phyloP scores from a whole-genome alignment of 2,888 invertebrate species.

The Dendrolimus pini region DNA sequence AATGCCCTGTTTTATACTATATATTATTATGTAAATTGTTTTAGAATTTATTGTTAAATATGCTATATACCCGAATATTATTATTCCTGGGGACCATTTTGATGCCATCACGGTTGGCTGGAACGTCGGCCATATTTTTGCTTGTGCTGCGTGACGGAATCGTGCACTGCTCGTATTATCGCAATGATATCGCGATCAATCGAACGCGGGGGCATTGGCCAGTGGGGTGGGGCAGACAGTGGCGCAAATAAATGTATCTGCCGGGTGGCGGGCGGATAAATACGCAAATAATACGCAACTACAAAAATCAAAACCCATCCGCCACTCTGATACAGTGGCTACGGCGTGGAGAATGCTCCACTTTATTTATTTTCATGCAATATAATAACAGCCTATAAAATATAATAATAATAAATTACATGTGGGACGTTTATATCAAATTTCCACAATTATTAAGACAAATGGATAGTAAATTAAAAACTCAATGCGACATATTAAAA shows the following conservation, averaged over 20 bases:
- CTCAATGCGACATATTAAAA: too few relatives aligned
- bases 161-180: conserved; percentile 66
- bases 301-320: conserved; percentile 77
- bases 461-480: too few relatives aligned
- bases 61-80: too few relatives aligned
- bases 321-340: conserved; percentile 54
- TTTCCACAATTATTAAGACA: too few relatives aligned
- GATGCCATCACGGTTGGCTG: conserved; percentile 19
- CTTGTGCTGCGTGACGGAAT: conserved; percentile 49
- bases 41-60: too few relatives aligned
- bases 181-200: conserved; percentile 77
- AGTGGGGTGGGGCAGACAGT: conserved; percentile 37
- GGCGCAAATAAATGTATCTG: conserved; percentile 73
- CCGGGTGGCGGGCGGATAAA: conserved; percentile 73
- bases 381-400: too few relatives aligned
- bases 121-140: conserved; percentile 51
- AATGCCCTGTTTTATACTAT: too few relatives aligned
- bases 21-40: too few relatives aligned
- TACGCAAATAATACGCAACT: conserved; percentile 74
- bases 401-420: too few relatives aligned
- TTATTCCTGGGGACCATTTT: not conserved
- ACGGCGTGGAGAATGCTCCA: conserved; percentile 37
- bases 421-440: too few relatives aligned
- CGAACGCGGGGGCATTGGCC: conserved; percentile 46
- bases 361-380: conserved; percentile 11